phyloP scores from a whole-genome alignment of 2,888 invertebrate genomes.

The Tholera decimalis region DNA sequence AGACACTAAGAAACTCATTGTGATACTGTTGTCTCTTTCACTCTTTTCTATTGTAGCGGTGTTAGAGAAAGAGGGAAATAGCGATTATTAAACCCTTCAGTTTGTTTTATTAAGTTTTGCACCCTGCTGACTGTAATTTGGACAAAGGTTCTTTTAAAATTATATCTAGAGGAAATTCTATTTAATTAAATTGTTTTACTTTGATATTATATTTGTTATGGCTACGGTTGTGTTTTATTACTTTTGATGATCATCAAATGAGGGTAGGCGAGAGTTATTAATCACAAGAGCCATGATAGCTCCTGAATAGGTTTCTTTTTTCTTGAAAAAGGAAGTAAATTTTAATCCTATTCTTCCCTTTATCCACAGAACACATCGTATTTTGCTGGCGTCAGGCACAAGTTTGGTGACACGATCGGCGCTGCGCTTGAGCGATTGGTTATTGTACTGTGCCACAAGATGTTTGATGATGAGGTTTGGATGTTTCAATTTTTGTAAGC shows the following conservation, averaged over 20 bases:
- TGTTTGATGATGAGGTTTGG: too few species aligned
- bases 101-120: slow-evolving; percentile 53
- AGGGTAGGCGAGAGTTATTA: not conserved
- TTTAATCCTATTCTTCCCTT: too few species aligned
- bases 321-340: not conserved
- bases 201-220: not conserved
- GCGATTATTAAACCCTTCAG: slow-evolving; percentile 32
- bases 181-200: slow-evolving; percentile 30
- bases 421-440: too few species aligned
- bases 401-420: too few species aligned
- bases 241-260: slow-evolving; percentile 2
- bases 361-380: too few species aligned
- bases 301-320: not conserved
- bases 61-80: slow-evolving; percentile 14
- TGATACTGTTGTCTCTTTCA: slow-evolving; percentile 27
- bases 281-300: not conserved
- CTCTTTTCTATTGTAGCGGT: not conserved
- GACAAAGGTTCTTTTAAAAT: slow-evolving; percentile 32
- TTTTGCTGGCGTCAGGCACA: too few species aligned
- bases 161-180: slow-evolving; percentile 15
- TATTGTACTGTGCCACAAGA: too few species aligned
- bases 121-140: slow-evolving; percentile 44
- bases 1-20: slow-evolving; percentile 41
- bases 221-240: slow-evolving; percentile 4
- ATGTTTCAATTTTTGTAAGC: too few species aligned